Evolutionary conservation across 2,888 invertebrate species (phyloP), one percentile per base, ranked within the genome.

Genomic region (Morpho helenor): DNA sequence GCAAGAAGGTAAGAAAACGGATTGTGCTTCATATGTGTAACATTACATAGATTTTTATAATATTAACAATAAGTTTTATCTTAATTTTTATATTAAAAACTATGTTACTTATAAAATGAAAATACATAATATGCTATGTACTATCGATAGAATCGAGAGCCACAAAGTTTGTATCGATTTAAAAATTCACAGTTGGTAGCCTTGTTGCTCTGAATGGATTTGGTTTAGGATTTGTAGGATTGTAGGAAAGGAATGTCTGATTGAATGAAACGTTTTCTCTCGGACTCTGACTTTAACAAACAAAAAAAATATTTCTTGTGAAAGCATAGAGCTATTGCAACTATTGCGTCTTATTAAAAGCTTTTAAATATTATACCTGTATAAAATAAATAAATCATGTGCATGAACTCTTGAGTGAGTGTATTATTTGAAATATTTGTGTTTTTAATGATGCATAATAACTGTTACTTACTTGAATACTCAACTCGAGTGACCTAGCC

Each of bases 341-440:
- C 74, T 80, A 86, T 80, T 89, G 82, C 87, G 87, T 87, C 75
- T 81, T 74, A 76, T 67, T 75, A 71, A 71, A 49, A 49, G 44
- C n/a, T 44, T 49, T 43, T 42, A 23, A 55, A 41, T 49, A 68
- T 76, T 79, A 68, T 42, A 42, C 2, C 8, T 53, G 16, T 62
- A 59, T 58, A 60, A 65, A 66, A 61, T 68, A 56, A 66, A 68
- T 67, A 81, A 87, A 89, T 84, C 77, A 90, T 90, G 89, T 88
- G 82, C 82, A 89, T 87, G 82, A 82, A 86, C 71, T 88, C 83
- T 83, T 84, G 82, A 87, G 88, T 88, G 80, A 85, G 89, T 90
- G 79, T 75, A 73, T 75, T 71, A 61, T 73, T 74, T 74, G 54
- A 63, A 71, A 68, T 73, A 72, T 67, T 72, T 63, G 65, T 69